These are phyloP conservation scores for Gallinago undulata DNA, from an alignment of 2,113 vertebrate genomes.

Conservation along the genomic window DNA sequence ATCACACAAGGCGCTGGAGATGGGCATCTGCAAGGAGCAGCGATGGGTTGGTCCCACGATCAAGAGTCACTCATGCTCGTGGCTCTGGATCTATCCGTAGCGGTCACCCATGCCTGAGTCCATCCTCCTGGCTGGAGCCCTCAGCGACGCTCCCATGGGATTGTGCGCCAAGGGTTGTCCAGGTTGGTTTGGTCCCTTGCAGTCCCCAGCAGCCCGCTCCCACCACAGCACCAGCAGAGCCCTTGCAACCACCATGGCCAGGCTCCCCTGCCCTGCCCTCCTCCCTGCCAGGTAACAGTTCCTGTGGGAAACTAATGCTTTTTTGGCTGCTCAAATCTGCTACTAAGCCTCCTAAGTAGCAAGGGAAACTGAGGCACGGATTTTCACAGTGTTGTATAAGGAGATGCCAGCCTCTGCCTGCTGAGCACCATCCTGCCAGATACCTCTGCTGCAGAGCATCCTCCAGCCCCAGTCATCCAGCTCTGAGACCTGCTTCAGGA, in stretches of 20 bases:
- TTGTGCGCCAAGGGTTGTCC: background rate
- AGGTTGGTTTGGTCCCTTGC: background rate
- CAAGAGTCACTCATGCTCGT: background rate
- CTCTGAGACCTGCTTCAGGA: background rate
- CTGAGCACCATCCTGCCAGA: background rate
- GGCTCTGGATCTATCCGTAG: rapidly evolving
- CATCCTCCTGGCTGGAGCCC: background rate
- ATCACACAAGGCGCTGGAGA: background rate
- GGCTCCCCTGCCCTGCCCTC: background rate
- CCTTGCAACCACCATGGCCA: background rate
- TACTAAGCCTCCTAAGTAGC: background rate
- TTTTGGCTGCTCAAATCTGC: background rate
- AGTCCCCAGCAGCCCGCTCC: background rate
- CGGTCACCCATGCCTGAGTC: background rate
- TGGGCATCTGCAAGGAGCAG: background rate
- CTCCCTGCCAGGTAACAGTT: background rate
- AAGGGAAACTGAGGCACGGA: background rate
- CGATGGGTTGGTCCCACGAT: background rate
- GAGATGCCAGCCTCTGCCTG: background rate
- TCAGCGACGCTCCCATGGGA: background rate
- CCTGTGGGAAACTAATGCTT: background rate
- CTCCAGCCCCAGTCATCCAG: background rate
- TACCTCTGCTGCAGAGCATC: background rate
- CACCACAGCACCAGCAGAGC: background rate
- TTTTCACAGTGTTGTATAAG: rapidly evolving